Base-by-base conservation (phyloP, 2,113 vertebrate species). In the Otocyon megalotis region DNA sequence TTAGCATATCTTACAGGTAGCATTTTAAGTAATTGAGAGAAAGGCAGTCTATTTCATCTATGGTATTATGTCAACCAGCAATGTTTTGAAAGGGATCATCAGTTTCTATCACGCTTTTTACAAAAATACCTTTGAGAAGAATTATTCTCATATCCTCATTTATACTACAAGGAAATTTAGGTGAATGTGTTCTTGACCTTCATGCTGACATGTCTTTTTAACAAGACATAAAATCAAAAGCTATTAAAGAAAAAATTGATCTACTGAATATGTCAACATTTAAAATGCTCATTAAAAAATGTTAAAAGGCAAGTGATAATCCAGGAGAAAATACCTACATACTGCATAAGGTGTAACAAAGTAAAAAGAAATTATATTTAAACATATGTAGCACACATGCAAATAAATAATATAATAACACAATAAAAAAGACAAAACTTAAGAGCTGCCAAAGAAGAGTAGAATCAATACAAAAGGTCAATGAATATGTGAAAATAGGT, bases 401-500 rank as follows among this genome's bases (percentile, higher is more conserved):
- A 30, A 32, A 28, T 65, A 67, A 63, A n/a, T 32, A 83, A 60
- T 37, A 22, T 56, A 62, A 58, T 20, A 56, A 4, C 22, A 96
- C 77, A 96, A 84, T 92, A 97, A 98, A 98, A 98, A 97, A 97
- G 97, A 97, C 48, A 65, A 98, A 97, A 84, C 56, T 24, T 90
- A 97, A 97, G 97, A 96, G 53, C 17, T 71, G 4, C 8, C 14
- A 74, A 60, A 32, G 72, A 89, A 56, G 1, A 69, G 13, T 19
- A 56, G 32, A 76, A 16, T 58, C 77, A 60, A 88, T 37, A 53
- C 4, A 35, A 32, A 84, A 72, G 4, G 16, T 8, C 48, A 26
- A 50, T 37, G 28, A 76, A n/a, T 13, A 43, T 63, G 14, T 30
- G 48, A 35, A 87, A 85, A 83, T 37, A n/a, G 2, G 26, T 16